Base-by-base conservation (phyloP, 2,797 vertebrate genomes). In the Rhadinocentrus ornatus region DNA sequence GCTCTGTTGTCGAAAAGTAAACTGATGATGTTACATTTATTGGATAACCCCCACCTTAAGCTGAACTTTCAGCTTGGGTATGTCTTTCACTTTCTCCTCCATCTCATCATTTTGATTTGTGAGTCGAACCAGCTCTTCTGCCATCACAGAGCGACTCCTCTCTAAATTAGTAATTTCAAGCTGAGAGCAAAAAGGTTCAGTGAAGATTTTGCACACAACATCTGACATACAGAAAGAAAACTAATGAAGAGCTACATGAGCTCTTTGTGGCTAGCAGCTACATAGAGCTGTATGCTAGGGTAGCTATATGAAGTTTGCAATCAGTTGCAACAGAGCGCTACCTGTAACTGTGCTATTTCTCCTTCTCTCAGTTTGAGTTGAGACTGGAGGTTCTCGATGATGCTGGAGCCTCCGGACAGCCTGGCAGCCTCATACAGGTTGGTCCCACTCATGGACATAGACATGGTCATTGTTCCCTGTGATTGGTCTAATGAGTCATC, bases 31-130 rank as follows among this genome's bases (percentile, higher is more conserved):
- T n/a, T 44, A 37, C 11, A 2, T 11, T 29, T 29, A 29, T 6
- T 15, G 24, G 39, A 7, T 2, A n/a, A 13, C 10, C 72, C 89
- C 84, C 75, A 98, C 98, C 94, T 95, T 96, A 65, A 99, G 94
- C 74, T 96, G 96, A 63, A 91, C 69, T 85, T 93, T 94, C 66
- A 99, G 84, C 86, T 90, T 95, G 13, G 97, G 97, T 78, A 98
- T 96, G 59, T 99, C 98, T 75, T 93, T 95, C 67, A 99, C 96
- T 62, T 96, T 96, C 81, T 96, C 96, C 77, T 98, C 96, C 81
- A 99, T 95, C 20, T 99, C 98, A 18, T 99, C 98, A 0, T 97
- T 99, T 85, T 96, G 94, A 93, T 95, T 98, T 75, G 97, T 99
- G 90, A 99, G 93, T 78, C 96, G 96, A 78, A 99, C 96, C 31